Evolutionary conservation across 2,888 invertebrate species (phyloP), one percentile per base, ranked within the genome.

Genomic region (Philereme vetulata): DNA sequence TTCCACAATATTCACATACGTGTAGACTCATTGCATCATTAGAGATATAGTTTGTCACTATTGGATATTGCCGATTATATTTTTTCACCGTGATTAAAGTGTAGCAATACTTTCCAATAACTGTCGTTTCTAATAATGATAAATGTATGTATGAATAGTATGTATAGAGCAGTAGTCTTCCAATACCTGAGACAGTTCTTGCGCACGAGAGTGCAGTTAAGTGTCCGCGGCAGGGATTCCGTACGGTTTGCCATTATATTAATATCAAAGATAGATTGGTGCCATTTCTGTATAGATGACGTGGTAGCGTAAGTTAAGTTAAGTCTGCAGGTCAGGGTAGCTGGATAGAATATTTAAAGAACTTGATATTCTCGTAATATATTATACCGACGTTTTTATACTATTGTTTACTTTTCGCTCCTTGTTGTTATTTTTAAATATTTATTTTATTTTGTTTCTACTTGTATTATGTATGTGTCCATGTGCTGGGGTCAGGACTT

Each of bases 181-280:
- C 92, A 92, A 86, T 82, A 86, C 85, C 81, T 84, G 89, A 85
- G 86, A 88, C 86, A 78, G 80, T 80, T 80, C 38, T 33, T 52
- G 11, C 35, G 56, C 61, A 46, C 56, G 48, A 49, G 56, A 46
- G 62, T 62, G 56, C 53, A 44, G 32, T 42, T 10, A 34, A 44
- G 82, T 77, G 86, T 85, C 86, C 85, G 88, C 87, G 81, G 87
- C 84, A 86, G 83, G 88, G 90, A 87, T 87, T 89, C 89, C 90
- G 85, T 90, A 87, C 87, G 90, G 90, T 86, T 91, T 92, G 91
- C 92, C 91, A 92, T 92, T 91, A 84, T 82, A 84, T 82, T 87
- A 84, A 91, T 92, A 92, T 92, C 92, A 92, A 92, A 92, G 92
- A 92, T 91, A 91, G 91, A 89, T 91, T 89, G 92, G 92, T 92